A percentile compares a stretch with the other conserved stretches of the same genome.
phyloP scores from a whole-genome alignment of 1,140 invertebrate genomes.

The Calephelis nemesis region DNA sequence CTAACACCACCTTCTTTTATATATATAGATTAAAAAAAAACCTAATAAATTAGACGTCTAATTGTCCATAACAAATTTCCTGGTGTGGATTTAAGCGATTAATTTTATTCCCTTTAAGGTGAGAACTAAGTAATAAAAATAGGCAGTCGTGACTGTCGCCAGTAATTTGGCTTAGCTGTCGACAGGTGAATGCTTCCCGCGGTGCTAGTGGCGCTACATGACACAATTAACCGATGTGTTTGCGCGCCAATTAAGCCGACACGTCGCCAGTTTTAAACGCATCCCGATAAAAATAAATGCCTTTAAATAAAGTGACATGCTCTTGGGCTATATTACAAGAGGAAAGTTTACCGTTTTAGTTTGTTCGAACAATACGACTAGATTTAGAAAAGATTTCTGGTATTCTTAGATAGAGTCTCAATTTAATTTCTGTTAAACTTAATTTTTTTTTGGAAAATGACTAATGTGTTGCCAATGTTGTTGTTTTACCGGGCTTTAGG shows the following conservation, averaged over 20 bases:
- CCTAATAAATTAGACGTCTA: too few species aligned
- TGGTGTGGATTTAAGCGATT: background rate
- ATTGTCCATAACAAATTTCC: background rate
- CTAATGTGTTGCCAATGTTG: too few species aligned
- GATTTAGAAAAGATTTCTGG: too few species aligned
- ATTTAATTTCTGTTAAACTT: too few species aligned
- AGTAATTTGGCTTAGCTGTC: slow-evolving; percentile 27
- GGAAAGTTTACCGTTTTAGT: too few species aligned
- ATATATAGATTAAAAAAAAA: too few species aligned
- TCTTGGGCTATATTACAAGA: background rate
- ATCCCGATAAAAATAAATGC: slow-evolving; percentile 10
- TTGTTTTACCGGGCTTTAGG: too few species aligned
- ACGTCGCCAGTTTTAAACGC: slow-evolving; percentile 23
- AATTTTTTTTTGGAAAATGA: too few species aligned
- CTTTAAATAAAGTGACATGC: slow-evolving; percentile 1
- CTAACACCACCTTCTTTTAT: too few species aligned
- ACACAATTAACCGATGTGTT: slow-evolving; percentile 49
- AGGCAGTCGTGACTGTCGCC: slow-evolving; percentile 27
- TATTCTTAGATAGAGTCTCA: too few species aligned
- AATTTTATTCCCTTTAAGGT: background rate
- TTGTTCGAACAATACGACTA: too few species aligned
- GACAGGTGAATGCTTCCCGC: slow-evolving; percentile 54
- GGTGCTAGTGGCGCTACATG: slow-evolving; percentile 43
- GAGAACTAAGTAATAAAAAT: slow-evolving; percentile 4
- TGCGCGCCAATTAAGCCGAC: slow-evolving; percentile 51